phyloP scores from a whole-genome alignment of 2,113 vertebrate species.

The Artemisiospiza belli region DNA sequence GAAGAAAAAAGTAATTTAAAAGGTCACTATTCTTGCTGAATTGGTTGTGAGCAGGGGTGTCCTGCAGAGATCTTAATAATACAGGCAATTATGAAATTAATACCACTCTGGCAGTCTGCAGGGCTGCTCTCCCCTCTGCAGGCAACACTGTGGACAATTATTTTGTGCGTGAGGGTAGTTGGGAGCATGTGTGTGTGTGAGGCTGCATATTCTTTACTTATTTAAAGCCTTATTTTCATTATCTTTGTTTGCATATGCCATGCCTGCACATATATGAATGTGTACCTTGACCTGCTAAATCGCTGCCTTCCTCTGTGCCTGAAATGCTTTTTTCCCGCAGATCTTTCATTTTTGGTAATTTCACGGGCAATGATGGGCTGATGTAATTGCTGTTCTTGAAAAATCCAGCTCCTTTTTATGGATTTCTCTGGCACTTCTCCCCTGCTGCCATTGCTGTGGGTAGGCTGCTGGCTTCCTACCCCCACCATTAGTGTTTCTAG shows the following conservation, averaged over 20 bases:
- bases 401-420: slow-evolving; percentile 27
- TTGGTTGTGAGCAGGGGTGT: background rate
- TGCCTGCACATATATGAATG: background rate
- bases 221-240: background rate
- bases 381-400: background rate
- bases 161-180: background rate
- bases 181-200: background rate
- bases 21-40: background rate
- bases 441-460: background rate
- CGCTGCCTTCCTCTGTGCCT: background rate
- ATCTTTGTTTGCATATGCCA: background rate
- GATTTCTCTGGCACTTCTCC: slow-evolving; percentile 39
- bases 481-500: slow-evolving; percentile 47
- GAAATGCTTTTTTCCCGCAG: background rate
- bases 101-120: slow-evolving; percentile 16
- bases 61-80: slow-evolving; percentile 54
- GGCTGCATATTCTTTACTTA: background rate
- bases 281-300: background rate
- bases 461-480: slow-evolving; percentile 46
- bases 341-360: background rate
- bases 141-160: background rate
- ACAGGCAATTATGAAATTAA: slow-evolving; percentile 53
- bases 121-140: background rate
- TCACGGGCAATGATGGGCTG: background rate
- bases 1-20: background rate